Conservation (phyloP, 23 tunicate genomes). For the Halocynthia aurantium region DNA sequence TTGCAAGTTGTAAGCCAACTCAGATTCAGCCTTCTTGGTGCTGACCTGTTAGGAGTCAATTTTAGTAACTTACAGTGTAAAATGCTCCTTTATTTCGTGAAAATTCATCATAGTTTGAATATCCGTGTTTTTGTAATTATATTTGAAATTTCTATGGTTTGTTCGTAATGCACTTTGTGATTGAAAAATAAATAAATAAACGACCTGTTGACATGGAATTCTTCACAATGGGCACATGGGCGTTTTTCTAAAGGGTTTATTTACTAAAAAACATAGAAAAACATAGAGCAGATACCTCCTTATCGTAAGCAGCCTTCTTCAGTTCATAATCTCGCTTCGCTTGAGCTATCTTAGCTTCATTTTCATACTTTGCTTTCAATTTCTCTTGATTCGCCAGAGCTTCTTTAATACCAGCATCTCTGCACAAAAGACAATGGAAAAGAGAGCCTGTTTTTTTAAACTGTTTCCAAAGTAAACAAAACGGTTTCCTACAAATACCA, state of each 20-base stretch:
- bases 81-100: background rate
- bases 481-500: background rate
- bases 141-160: background rate
- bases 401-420: slow-evolving; percentile 93
- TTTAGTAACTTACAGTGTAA: background rate
- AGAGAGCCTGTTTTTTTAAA: background rate
- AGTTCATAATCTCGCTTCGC: slow-evolving; percentile 93
- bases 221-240: background rate
- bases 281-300: slow-evolving; percentile 40
- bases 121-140: background rate
- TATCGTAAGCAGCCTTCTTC: slow-evolving; percentile 91
- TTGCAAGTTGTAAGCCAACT: slow-evolving; percentile 83
- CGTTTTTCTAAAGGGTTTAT: background rate
- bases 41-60: slow-evolving; percentile 42
- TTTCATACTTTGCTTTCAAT: slow-evolving; percentile 78
- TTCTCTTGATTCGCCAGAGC: slow-evolving; percentile 86
- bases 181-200: background rate
- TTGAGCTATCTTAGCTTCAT: slow-evolving; percentile 87
- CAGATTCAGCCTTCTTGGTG: slow-evolving; percentile 89
- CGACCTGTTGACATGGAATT: too few relatives aligned
- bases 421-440: background rate
- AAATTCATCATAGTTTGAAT: background rate
- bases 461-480: slow-evolving; percentile 4
- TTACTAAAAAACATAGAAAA: background rate
- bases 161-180: background rate